Percentiles rank a stretch among this genome's conserved stretches.
These are phyloP conservation scores for Chrysopa pallens DNA, from an alignment of 1,140 invertebrate genomes.

Conservation along the genomic window DNA sequence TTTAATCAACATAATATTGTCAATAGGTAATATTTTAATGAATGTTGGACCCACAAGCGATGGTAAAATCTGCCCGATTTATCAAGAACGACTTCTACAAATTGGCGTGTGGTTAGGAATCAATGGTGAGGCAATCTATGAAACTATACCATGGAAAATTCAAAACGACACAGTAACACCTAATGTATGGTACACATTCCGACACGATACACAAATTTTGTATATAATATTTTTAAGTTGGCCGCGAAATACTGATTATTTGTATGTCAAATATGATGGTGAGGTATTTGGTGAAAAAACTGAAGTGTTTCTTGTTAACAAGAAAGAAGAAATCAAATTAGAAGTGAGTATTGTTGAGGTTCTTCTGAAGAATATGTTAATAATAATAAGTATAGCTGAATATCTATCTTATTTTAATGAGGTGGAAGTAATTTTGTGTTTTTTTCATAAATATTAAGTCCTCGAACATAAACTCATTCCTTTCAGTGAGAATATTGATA, in stretches of 20 bases:
- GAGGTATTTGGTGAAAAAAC: conserved; percentile 24
- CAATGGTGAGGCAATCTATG: conserved; percentile 83
- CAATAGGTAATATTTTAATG: conserved; percentile 67
- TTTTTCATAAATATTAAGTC: no score
- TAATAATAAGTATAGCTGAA: no score
- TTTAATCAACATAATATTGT: no score
- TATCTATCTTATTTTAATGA: no score
- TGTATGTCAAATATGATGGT: conserved; percentile 19
- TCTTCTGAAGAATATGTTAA: no score
- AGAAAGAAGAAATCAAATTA: not conserved
- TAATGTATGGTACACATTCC: conserved; percentile 58
- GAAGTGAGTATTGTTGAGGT: not conserved
- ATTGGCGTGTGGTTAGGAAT: conserved; percentile 60
- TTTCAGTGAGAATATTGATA: no score
- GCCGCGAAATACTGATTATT: conserved; percentile 30
- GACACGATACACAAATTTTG: conserved; percentile 19
- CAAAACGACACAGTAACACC: conserved; percentile 68
- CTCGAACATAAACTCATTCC: no score
- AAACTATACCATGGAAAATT: conserved; percentile 50
- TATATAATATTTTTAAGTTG: conserved; percentile 49
- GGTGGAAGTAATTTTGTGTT: no score
- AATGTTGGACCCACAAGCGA: conserved; percentile 85
- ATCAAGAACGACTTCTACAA: conserved; percentile 63
- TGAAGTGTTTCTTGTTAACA: conserved; percentile 9
- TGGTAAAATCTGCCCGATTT: conserved; percentile 74